A percentile compares a stretch with the other conserved stretches of the same genome.
Evolutionary conservation across 2,113 vertebrate species (phyloP).

Genomic region (Pseudopodoces humilis): DNA sequence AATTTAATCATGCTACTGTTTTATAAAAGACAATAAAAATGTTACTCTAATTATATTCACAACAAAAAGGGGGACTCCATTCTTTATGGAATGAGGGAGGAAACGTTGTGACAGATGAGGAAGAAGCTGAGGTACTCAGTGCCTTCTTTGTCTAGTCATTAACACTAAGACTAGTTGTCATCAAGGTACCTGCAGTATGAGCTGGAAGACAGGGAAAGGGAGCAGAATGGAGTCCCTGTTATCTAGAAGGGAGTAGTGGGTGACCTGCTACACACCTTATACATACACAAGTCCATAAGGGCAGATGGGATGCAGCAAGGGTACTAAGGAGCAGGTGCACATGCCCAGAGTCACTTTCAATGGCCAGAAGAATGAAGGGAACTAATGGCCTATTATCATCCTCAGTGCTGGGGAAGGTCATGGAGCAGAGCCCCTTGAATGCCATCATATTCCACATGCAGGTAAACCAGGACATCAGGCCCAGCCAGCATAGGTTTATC

Average conservation of each 20-base stretch:
- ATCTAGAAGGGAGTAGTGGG: too few species aligned
- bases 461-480: background rate
- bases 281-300: too few species aligned
- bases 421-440: background rate
- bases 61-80: background rate
- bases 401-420: background rate
- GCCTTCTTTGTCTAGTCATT: background rate
- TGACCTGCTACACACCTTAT: background rate
- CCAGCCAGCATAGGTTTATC: background rate
- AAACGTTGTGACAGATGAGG: background rate
- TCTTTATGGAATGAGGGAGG: background rate
- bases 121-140: background rate
- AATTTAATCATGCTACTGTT: background rate
- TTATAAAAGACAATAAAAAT: background rate
- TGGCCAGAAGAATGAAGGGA: background rate
- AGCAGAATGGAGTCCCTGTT: background rate
- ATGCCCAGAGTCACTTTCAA: background rate
- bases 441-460: accelerated
- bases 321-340: background rate
- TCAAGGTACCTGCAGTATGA: background rate
- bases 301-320: background rate
- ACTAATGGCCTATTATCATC: background rate
- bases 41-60: background rate
- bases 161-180: background rate
- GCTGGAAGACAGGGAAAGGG: accelerated